Evolutionary conservation across 2,797 vertebrate species (phyloP).

Genomic region (Dryobates pubescens): DNA sequence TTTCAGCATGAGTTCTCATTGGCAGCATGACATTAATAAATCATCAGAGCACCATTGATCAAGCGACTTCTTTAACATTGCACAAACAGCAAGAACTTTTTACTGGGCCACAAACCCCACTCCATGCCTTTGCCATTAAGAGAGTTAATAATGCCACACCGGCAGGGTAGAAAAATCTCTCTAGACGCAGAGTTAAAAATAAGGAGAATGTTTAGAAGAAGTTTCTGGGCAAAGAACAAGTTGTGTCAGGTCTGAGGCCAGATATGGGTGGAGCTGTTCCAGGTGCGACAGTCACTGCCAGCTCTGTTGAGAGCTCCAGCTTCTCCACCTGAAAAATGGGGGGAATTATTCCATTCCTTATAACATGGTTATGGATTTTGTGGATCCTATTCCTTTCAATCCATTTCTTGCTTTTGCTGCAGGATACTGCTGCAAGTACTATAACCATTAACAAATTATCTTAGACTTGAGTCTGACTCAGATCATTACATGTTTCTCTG

Average conservation of each 20-base stretch:
- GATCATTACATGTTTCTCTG: conserved; percentile 42
- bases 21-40: conserved; percentile 36
- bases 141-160: conserved; percentile 15
- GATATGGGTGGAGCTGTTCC: neutral
- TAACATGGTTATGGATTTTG: neutral
- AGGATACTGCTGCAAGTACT: conserved; percentile 6
- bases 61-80: conserved; percentile 30
- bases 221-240: neutral
- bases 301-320: neutral
- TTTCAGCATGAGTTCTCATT: conserved; percentile 20
- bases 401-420: neutral
- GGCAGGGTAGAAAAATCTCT: neutral
- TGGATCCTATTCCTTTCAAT: neutral
- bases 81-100: conserved; percentile 14
- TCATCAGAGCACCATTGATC: conserved; percentile 44
- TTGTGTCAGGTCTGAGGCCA: neutral
- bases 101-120: neutral
- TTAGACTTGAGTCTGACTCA: neutral
- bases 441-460: conserved; percentile 32
- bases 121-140: neutral
- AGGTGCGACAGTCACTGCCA: neutral
- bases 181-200: neutral
- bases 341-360: neutral
- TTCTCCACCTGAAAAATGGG: neutral
- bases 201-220: neutral